Evolutionary conservation across 2,888 invertebrate species (phyloP).

Genomic region (Andrena flavipes): DNA sequence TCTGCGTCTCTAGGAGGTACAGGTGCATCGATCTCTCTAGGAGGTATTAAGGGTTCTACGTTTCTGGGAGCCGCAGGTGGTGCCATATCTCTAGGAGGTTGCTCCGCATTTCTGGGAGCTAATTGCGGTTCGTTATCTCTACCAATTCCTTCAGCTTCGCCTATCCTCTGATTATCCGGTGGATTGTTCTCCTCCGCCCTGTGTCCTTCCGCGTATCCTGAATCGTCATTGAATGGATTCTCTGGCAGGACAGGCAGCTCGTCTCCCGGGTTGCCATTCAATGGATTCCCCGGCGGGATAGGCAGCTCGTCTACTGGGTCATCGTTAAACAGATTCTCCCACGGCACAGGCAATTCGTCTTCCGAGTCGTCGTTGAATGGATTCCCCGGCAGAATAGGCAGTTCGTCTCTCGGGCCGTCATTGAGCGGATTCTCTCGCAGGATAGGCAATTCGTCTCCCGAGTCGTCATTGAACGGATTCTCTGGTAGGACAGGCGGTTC

Average conservation of each 20-base stretch:
- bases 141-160: constrained; percentile 48
- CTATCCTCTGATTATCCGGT: constrained; percentile 54
- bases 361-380: constrained; percentile 25
- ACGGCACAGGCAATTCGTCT: constrained; percentile 66
- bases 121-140: constrained; percentile 45
- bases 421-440: no score
- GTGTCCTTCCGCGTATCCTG: constrained; percentile 48
- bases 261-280: no score
- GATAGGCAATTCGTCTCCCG: not conserved
- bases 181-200: constrained; percentile 58
- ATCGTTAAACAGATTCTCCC: constrained; percentile 78
- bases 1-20: constrained; percentile 50
- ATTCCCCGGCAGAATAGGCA: not conserved
- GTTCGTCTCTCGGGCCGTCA: no score
- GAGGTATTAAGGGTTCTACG: constrained; percentile 25
- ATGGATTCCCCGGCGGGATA: no score
- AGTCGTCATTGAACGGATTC: constrained; percentile 77
- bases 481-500: constrained; percentile 79
- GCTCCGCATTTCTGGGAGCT: constrained; percentile 49
- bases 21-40: constrained; percentile 30
- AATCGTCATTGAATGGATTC: constrained; percentile 23
- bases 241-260: not conserved
- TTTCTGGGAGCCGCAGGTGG: constrained; percentile 47
- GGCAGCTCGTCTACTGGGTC: constrained; percentile 50
- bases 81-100: constrained; percentile 43